Conservation (phyloP, 2,797 vertebrate species). For the Triplophysa bombifrons region DNA sequence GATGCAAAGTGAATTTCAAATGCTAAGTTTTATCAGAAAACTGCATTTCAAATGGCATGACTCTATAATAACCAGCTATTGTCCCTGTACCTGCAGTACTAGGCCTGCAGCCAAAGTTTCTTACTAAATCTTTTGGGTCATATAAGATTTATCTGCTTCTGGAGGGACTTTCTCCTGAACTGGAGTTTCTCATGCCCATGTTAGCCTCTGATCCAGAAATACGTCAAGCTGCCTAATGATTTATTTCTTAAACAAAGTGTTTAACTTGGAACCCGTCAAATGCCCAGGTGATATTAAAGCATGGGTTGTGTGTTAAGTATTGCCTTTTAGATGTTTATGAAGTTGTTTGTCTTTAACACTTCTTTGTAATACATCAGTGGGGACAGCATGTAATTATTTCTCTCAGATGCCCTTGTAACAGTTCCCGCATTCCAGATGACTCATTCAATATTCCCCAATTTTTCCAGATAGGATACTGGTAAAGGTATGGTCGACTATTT, state of each 20-base stretch:
- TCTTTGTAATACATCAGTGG: slow-evolving; percentile 10
- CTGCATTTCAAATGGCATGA: too few species aligned
- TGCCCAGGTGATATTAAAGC: slow-evolving; percentile 7
- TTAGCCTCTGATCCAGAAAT: slow-evolving; percentile 9
- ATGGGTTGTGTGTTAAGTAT: neutral
- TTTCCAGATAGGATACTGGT: neutral
- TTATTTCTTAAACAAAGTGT: slow-evolving; percentile 2
- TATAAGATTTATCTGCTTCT: neutral
- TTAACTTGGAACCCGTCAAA: slow-evolving; percentile 3
- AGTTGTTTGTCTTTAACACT: slow-evolving; percentile 13
- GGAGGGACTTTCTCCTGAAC: neutral
- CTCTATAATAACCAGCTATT: neutral
- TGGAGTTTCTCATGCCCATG: slow-evolving; percentile 11
- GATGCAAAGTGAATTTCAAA: too few species aligned
- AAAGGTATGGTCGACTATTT: neutral
- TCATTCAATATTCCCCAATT: slow-evolving; percentile 30
- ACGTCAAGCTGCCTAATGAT: neutral
- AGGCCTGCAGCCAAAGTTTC: neutral
- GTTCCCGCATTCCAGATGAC: slow-evolving; percentile 22
- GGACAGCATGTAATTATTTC: neutral
- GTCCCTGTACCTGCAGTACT: neutral
- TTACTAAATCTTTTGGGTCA: neutral
- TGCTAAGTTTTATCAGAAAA: too few species aligned
- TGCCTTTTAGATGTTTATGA: neutral
- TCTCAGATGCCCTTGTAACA: slow-evolving; percentile 29